These are phyloP conservation scores for Tetranychus truncatus DNA, from an alignment of 2,888 invertebrate genomes.

Conservation along the genomic window DNA sequence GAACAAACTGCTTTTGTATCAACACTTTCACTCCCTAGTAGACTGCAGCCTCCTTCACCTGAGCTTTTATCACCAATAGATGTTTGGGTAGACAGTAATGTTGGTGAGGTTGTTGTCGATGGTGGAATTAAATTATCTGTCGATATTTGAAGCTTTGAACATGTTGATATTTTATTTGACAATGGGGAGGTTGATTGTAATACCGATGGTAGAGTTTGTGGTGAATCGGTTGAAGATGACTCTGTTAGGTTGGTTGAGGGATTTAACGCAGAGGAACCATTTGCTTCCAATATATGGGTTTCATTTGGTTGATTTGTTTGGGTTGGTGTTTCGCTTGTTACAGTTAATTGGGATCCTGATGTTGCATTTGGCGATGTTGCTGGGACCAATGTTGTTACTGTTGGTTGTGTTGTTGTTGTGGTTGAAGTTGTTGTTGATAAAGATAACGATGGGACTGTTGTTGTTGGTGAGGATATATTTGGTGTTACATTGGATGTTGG, in stretches of 20 bases:
- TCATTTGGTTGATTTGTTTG: background rate
- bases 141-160: background rate
- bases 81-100: background rate
- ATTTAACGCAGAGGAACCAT: background rate
- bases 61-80: constrained; percentile 1
- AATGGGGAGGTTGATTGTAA: background rate
- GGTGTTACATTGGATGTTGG: constrained; percentile 3
- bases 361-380: background rate
- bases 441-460: background rate
- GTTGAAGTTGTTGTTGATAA: background rate
- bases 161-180: background rate
- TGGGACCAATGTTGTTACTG: constrained; percentile 3
- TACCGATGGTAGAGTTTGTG: background rate
- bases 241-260: background rate
- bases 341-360: background rate
- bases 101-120: constrained; percentile 7
- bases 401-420: background rate
- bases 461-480: background rate
- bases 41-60: background rate
- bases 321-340: background rate
- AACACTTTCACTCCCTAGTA: background rate
- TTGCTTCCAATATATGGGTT: background rate
- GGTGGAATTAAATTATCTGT: background rate
- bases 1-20: background rate
- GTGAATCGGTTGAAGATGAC: background rate